Conservation (phyloP, 2,797 vertebrate genomes). For the Macropus fuliginosus region DNA sequence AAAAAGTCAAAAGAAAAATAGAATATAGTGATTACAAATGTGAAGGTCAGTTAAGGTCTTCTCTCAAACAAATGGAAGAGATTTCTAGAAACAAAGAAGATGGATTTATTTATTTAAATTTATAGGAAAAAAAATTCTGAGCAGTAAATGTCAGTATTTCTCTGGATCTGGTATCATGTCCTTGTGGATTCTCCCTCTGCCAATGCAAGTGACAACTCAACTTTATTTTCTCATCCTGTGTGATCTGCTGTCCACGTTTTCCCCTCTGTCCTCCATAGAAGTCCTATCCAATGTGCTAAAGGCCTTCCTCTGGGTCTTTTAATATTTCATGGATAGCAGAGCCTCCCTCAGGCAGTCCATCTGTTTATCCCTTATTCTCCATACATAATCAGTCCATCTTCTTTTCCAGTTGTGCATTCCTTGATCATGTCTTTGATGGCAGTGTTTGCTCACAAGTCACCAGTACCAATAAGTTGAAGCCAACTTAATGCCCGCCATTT, state of each 20-base stretch:
- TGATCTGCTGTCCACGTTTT: not conserved
- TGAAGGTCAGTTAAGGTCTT: not conserved
- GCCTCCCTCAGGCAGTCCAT: not conserved
- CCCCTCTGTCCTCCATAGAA: not conserved
- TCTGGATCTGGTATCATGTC: not conserved
- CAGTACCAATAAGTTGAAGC: not conserved
- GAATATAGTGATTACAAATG: not conserved
- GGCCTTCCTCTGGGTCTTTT: not conserved
- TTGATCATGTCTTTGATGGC: not conserved
- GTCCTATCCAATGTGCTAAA: not conserved
- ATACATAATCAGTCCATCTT: not conserved
- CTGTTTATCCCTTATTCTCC: not conserved
- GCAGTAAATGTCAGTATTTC: not conserved
- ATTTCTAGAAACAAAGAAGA: not conserved
- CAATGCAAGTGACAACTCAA: not conserved
- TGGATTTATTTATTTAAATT: not conserved
- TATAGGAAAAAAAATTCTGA: not conserved
- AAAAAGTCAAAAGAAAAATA: not conserved
- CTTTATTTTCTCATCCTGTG: not conserved
- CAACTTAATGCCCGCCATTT: not conserved
- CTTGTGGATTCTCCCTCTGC: not conserved
- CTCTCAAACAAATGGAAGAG: not conserved
- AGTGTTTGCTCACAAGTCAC: not conserved
- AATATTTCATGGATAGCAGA: conserved; percentile 2
- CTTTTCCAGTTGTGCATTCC: not conserved